phyloP scores from a whole-genome alignment of 2,888 invertebrate genomes.

The Acrocyrtus sp. region DNA sequence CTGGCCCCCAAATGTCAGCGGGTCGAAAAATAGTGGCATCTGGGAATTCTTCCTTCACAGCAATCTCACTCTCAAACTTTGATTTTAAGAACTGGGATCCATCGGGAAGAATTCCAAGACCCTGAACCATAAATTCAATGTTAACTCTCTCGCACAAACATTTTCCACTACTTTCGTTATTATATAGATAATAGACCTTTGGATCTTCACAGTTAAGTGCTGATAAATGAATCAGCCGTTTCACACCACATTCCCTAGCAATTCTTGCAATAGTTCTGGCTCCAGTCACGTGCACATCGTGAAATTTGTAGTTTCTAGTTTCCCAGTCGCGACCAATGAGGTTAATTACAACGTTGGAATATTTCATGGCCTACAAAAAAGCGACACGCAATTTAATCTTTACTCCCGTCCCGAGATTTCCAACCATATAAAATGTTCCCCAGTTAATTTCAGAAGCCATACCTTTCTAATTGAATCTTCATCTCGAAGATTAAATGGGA shows the following conservation, averaged over 20 bases:
- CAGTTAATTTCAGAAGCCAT: constrained; percentile 15
- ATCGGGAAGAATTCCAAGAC: constrained; percentile 72
- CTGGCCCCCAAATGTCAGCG: constrained; percentile 90
- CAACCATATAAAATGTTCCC: no score
- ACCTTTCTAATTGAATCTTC: constrained; percentile 82
- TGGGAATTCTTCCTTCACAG: constrained; percentile 94
- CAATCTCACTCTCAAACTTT: constrained; percentile 87
- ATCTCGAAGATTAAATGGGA: constrained; percentile 85
- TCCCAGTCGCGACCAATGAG: constrained; percentile 91
- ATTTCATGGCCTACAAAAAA: constrained; percentile 75
- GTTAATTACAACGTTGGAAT: constrained; percentile 98
- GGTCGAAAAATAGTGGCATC: constrained; percentile 93
- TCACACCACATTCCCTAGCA: constrained; percentile 82
- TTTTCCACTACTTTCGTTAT: no score
- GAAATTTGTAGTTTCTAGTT: constrained; percentile 87
- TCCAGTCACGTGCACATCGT: constrained; percentile 89
- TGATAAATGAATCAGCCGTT: constrained; percentile 92
- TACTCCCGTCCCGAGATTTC: no score
- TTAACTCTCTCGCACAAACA: no score
- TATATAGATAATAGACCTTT: constrained; percentile 14
- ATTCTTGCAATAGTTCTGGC: constrained; percentile 83
- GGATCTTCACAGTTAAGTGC: constrained; percentile 77
- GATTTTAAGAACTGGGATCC: constrained; percentile 82
- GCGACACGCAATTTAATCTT: neutral
- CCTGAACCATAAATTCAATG: constrained; percentile 64